Evolutionary conservation across 2,888 invertebrate species (phyloP).

Genomic region (Elegia similella): DNA sequence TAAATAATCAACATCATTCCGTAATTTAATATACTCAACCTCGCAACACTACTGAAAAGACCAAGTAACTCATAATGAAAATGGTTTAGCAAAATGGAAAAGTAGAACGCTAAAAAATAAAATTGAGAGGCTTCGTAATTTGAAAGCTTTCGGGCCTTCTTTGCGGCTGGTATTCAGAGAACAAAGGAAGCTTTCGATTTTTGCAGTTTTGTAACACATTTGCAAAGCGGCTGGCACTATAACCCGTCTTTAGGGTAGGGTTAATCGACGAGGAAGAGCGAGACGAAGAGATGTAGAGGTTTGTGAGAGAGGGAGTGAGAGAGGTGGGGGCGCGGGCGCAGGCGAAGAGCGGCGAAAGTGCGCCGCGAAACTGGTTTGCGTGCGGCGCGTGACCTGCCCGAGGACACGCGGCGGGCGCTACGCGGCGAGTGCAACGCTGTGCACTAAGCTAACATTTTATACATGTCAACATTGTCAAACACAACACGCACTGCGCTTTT

Average conservation of each 20-base stretch:
- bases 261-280: slow-evolving; percentile 34
- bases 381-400: slow-evolving; percentile 75
- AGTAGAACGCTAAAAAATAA: slow-evolving; percentile 11
- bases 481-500: not conserved
- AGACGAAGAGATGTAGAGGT: slow-evolving; percentile 38
- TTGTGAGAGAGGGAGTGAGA: slow-evolving; percentile 61
- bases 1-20: not conserved
- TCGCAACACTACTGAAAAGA: not conserved
- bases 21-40: not conserved
- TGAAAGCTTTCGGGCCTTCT: slow-evolving; percentile 12
- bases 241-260: slow-evolving; percentile 21
- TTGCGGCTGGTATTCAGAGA: slow-evolving; percentile 20
- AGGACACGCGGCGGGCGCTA: slow-evolving; percentile 62
- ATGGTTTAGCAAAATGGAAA: not conserved
- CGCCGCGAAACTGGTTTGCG: slow-evolving; percentile 71
- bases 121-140: slow-evolving; percentile 13
- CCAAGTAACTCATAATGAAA: not conserved
- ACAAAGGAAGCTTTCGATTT: slow-evolving; percentile 32
- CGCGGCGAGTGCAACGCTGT: slow-evolving; percentile 50
- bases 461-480: not conserved
- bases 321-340: slow-evolving; percentile 52
- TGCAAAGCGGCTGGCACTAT: slow-evolving; percentile 24
- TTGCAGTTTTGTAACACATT: slow-evolving; percentile 30
- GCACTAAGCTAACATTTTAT: slow-evolving; percentile 10
- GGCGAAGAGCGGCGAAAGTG: slow-evolving; percentile 73